phyloP scores from a whole-genome alignment of 2,797 vertebrate species.

The Pseudochirops corinnae region DNA sequence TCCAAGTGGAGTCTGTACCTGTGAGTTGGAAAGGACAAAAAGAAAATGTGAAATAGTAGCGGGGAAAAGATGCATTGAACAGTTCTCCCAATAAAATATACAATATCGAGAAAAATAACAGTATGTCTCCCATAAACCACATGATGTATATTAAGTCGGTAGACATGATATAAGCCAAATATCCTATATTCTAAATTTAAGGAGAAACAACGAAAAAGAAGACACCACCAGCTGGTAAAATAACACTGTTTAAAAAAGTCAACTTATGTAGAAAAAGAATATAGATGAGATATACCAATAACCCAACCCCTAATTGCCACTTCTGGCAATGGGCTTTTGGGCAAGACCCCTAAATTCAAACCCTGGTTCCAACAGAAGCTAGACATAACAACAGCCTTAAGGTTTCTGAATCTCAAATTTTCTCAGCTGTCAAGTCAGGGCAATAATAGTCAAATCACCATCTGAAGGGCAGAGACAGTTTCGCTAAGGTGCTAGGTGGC shows the following conservation, averaged over 20 bases:
- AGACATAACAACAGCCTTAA: background rate
- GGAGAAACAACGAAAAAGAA: background rate
- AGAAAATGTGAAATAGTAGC: slow-evolving; percentile 34
- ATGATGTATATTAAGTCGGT: slow-evolving; percentile 17
- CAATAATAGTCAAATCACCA: background rate
- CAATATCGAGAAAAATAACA: background rate
- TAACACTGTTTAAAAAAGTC: background rate
- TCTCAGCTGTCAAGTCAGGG: background rate
- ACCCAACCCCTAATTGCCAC: background rate
- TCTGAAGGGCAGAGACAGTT: background rate
- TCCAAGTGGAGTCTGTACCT: slow-evolving; percentile 92
- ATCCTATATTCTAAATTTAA: background rate
- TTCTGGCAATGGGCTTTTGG: background rate
- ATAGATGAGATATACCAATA: background rate
- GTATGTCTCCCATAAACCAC: slow-evolving; percentile 17
- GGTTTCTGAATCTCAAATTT: background rate
- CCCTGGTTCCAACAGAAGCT: background rate
- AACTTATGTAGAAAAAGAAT: background rate
- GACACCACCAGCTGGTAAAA: background rate
- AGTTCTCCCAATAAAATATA: background rate
- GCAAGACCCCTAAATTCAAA: background rate
- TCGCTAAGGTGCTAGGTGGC: background rate
- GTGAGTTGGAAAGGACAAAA: slow-evolving; percentile 39
- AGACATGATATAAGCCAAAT: slow-evolving; percentile 29
- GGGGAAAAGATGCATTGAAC: background rate